phyloP scores from a whole-genome alignment of 2,113 vertebrate species.

The Notothenia rossii region DNA sequence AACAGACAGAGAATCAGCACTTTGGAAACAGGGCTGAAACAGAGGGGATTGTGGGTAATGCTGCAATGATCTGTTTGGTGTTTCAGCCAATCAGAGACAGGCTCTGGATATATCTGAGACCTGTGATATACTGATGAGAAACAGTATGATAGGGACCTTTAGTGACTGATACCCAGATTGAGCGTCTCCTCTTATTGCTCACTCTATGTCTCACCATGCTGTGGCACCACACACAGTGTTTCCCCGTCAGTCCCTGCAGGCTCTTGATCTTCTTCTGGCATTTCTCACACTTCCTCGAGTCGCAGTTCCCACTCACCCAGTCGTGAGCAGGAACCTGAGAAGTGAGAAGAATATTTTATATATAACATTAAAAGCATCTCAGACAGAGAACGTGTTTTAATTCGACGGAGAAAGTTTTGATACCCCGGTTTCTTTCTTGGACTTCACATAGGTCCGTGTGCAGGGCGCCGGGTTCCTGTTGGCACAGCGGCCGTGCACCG shows the following conservation, averaged over 20 bases:
- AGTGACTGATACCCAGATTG: no score
- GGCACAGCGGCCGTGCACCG: conserved; percentile 92
- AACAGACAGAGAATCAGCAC: no score
- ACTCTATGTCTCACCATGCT: conserved; percentile 82
- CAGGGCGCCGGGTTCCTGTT: conserved; percentile 89
- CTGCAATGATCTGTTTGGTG: no score
- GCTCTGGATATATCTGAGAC: no score
- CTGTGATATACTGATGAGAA: fast-evolving
- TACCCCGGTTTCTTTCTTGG: conserved; percentile 92
- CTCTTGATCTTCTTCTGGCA: conserved; percentile 95
- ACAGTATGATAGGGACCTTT: no score
- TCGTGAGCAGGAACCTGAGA: conserved; percentile 87
- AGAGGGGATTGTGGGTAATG: no score
- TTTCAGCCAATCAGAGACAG: no score
- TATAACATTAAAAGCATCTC: not conserved
- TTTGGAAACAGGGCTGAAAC: no score
- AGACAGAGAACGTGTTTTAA: not conserved
- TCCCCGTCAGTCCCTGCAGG: conserved; percentile 85
- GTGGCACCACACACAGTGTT: conserved; percentile 95
- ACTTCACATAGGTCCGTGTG: conserved; percentile 93
- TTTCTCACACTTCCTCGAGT: conserved; percentile 87
- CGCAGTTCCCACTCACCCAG: conserved; percentile 92
- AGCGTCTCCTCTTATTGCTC: no score
- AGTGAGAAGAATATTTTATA: conserved; percentile 25
- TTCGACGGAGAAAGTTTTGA: conserved; percentile 29